Evolutionary conservation across 2,113 vertebrate species (phyloP).

Genomic region (Rafetus swinhoei): DNA sequence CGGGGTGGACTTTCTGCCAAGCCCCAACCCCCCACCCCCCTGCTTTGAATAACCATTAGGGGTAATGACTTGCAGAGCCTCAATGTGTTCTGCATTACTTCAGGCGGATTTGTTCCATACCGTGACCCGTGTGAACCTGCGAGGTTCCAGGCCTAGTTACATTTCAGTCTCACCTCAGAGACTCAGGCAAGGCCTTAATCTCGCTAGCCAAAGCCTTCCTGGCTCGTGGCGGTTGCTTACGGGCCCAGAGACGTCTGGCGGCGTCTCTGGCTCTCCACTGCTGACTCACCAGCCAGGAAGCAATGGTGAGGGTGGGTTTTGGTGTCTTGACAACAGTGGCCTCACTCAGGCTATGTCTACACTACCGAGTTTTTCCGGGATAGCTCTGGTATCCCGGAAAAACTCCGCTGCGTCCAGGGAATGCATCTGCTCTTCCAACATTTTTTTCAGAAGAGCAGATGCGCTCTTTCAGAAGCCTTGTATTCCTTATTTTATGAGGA

Average conservation of each 20-base stretch:
- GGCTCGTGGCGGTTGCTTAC: neutral
- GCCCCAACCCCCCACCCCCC: neutral
- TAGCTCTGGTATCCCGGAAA: no score
- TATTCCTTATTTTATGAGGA: no score
- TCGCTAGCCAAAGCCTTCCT: neutral
- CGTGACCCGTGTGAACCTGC: neutral
- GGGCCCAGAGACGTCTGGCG: neutral
- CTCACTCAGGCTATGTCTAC: no score
- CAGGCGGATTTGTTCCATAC: constrained; percentile 59
- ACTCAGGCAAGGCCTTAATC: neutral
- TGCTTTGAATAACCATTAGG: constrained; percentile 56
- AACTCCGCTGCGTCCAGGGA: no score
- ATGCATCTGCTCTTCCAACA: no score
- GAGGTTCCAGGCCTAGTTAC: neutral
- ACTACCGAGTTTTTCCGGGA: no score
- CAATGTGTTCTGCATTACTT: constrained; percentile 54
- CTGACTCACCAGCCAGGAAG: neutral
- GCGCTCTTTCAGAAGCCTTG: no score
- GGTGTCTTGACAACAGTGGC: rapidly evolving
- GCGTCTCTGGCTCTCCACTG: neutral
- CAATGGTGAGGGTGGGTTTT: neutral
- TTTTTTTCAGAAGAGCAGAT: no score
- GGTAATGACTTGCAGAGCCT: constrained; percentile 64
- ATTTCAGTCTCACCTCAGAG: constrained; percentile 19
- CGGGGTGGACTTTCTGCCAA: constrained; percentile 42